Conservation (phyloP, 2,888 invertebrate genomes). For the Cosmopolites sordidus region DNA sequence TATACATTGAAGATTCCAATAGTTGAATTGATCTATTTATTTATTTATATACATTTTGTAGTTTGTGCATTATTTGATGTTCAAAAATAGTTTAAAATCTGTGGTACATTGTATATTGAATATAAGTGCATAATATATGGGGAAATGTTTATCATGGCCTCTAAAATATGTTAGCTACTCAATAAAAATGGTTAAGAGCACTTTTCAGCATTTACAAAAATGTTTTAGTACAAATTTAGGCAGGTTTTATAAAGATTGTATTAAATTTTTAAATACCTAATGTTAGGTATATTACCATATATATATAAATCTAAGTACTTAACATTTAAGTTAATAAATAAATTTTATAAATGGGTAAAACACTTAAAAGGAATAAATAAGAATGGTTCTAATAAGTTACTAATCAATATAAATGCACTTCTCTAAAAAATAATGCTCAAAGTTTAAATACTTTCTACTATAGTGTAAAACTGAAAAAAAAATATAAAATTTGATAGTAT, state of each 20-base stretch:
- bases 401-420: constrained; percentile 15
- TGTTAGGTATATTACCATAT: constrained; percentile 4
- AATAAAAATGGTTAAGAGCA: constrained; percentile 11
- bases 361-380: constrained; percentile 1
- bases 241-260: background rate
- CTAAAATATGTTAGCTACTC: background rate
- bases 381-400: constrained; percentile 10
- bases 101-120: background rate
- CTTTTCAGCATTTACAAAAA: constrained; percentile 12
- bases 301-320: constrained; percentile 4
- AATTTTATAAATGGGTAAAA: constrained; percentile 2
- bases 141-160: background rate
- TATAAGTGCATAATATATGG: background rate
- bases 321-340: constrained; percentile 1
- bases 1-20: too few species aligned
- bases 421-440: constrained; percentile 14
- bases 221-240: constrained; percentile 9
- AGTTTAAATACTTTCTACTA: constrained; percentile 2
- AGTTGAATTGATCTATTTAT: too few species aligned
- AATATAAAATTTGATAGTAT: too few species aligned
- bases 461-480: too few species aligned
- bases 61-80: too few species aligned
- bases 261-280: constrained; percentile 4
- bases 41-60: too few species aligned
- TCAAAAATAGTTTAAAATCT: too few species aligned